Base-by-base conservation (phyloP, 1,140 invertebrate species). In the Whitmania pigra region DNA sequence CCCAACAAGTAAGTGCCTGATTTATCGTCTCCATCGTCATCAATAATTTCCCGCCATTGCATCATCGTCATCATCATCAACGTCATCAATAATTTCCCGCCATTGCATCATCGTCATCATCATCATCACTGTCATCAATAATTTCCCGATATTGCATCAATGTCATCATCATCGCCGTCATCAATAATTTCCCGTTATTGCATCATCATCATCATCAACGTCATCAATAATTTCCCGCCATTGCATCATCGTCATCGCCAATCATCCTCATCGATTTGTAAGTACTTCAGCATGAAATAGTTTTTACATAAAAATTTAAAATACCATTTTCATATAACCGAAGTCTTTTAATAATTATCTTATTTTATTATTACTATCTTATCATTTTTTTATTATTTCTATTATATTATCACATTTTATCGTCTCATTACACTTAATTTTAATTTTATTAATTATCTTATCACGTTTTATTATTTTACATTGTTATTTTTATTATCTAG, bases 61-160 rank as follows among this genome's bases (percentile, higher is more conserved):
- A 63, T 63, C 57, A 63, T 63, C 57, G 11, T 63, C 57, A 63
- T 63, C 57, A 63, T 63, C 57, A 63, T 31, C 57, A 63, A 11
- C 57, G 22, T 31, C 57, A 63, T 63, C 57, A 63, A n/a, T n/a
- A n/a, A n/a, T n/a, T n/a, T n/a, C n/a, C 22, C 57, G 15, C 22
- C 57, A 63, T 63, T n/a, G n/a, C 57, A n/a, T 63, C 57, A 63
- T 63, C 57, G 29, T 31, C 57, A 63, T 63, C 57, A n/a, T 63
- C 57, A 17, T 31, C 29, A 25, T 63, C 29, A 63, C 9, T 13
- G 18, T 22, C 57, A 15, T 22, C 57, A 17, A 36, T n/a, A n/a
- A n/a, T n/a, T n/a, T 60, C 55, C n/a, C n/a, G n/a, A n/a, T n/a
- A n/a, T n/a, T n/a, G n/a, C 29, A n/a, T 63, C 57, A 31, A 11